Base-by-base conservation (phyloP, 2,113 vertebrate genomes). In the Mugil cephalus region DNA sequence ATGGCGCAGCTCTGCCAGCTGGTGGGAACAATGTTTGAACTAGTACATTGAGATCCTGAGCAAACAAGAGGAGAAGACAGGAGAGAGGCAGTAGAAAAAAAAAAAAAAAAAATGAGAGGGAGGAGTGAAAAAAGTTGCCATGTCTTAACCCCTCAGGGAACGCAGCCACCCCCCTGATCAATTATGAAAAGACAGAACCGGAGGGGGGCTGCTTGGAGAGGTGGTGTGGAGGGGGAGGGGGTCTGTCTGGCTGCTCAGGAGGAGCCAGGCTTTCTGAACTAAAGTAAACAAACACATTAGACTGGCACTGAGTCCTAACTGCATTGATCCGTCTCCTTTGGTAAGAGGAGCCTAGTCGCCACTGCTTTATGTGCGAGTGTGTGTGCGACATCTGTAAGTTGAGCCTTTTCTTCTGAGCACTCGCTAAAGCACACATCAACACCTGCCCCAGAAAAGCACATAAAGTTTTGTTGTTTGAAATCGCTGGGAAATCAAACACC, bases 11-110 rank as follows among this genome's bases (percentile, higher is more conserved):
- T 98, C 96, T 96, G 95, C 96, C 96, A 98, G 97, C 96, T 98
- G 97, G 96, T 98, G 96, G 96, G 96, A 98, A 98, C 96, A 97
- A 97, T 99, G 98, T 99, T 99, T 99, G 98, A 99, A 98, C 98
- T 97, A 96, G 95, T 97, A 96, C 97, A 99, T 96, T 97, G 97
- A 98, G 97, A 99, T 97, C 96, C 97, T 96, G 96, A 96, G 97
- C 97, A 99, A 99, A 99, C 96, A 98, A 94, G 82, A 69, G 67
- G 77, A 79, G 78, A 63, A 81, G 68, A 73, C 42, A 55, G 52
- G 80, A 70, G 68, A 76, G 79, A 69, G 39, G 24, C 24, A 30
- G 24, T 30, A 18, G 51, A 48, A 51, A 50, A 47, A 34, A 45
- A 34, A 64, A 52, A 35, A 30, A 15, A 13, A 52, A 36, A 55